Conservation (phyloP, 92 coral and sea anemone species). For the Blastomussa wellsi region DNA sequence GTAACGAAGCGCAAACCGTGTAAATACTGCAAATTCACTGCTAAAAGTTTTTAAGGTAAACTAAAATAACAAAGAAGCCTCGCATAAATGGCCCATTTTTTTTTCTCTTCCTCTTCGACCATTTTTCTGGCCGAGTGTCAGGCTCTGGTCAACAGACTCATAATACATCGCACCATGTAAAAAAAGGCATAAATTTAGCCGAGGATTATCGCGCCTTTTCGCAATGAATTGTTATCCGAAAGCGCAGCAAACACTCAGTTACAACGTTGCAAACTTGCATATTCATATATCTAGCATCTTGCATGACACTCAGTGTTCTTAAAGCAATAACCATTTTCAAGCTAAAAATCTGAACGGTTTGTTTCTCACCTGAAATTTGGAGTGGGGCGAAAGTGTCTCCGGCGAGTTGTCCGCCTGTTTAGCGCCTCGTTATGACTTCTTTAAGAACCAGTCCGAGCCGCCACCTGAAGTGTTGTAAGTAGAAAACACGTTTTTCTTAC, state of each 20-base stretch:
- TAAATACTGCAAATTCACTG: neutral
- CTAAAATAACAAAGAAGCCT: neutral
- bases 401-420: neutral
- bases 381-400: neutral
- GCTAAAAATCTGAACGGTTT: neutral
- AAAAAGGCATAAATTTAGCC: neutral
- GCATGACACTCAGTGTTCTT: neutral
- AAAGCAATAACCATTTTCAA: conserved; percentile 3
- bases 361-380: conserved; percentile 27
- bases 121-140: conserved; percentile 17
- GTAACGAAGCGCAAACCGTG: neutral
- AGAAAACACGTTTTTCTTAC: conserved; percentile 40
- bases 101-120: conserved; percentile 19
- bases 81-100: conserved; percentile 13
- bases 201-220: neutral
- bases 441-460: conserved; percentile 10
- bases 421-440: neutral
- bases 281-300: neutral
- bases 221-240: neutral
- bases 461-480: conserved; percentile 49
- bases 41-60: neutral
- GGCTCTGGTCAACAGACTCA: conserved; percentile 2
- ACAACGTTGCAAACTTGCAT: conserved; percentile 7
- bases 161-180: neutral
- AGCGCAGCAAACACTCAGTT: conserved; percentile 9